Base-by-base conservation (phyloP, 2,888 invertebrate species). In the Mechanitis messenoides region DNA sequence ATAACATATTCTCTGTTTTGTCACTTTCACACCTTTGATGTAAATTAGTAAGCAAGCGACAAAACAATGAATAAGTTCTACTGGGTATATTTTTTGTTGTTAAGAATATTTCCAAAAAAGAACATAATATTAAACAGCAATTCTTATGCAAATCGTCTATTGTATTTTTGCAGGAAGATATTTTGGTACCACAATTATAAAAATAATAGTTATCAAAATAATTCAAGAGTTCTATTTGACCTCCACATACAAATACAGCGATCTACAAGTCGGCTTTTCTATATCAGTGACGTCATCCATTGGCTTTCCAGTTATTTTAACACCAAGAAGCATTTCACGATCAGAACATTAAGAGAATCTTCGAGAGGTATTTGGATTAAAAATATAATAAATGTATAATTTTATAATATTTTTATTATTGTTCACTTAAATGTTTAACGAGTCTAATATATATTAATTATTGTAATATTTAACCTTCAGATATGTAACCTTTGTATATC, bases 251-350 rank as follows among this genome's bases (percentile, higher is more conserved):
- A 50, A 50, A 9, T 50, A 50, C 31, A 50, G 50, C 3, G 50
- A 50, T 31, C 50, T 50, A n/a, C 50, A 50, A 31, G 50, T 50
- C 7, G 50, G 50, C 28, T 50, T 50, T n/a, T 50, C 50, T 7
- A 50, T 50, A 50, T 50, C 50, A 31, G 50, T 50, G 31, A 50
- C 50, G 9, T 50, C 50, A 7, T 50, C 50, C 11, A 50, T 50
- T 50, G 50, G 50, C 7, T 50, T 31, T 11, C 50, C 50, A 7
- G 31, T 42, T 33, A 12, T 57, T 46, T 50, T 35, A 31, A 47
- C 33, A 28, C 7, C 5, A 58, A 12, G 31, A 33, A 54, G 42
- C 9, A 11, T 42, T 9, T 9, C 42, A 42, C 9, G 6, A 42
- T 42, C 42, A 1, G 9, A 11, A 42, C 3, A 42, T 9, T 42